phyloP scores from a whole-genome alignment of 1,140 invertebrate species.

The Chrysomallon squamiferum region DNA sequence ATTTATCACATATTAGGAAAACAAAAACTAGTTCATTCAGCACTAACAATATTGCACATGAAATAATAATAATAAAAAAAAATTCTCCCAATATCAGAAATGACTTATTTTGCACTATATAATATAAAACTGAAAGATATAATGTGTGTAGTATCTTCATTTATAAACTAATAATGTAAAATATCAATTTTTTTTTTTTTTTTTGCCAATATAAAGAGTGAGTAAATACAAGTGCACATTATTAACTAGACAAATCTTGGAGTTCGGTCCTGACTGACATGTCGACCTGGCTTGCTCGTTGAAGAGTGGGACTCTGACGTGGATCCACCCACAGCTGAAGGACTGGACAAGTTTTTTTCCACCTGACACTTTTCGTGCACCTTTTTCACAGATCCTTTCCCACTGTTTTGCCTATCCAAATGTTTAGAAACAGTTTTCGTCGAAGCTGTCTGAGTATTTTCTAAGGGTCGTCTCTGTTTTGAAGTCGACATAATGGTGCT shows the following conservation, averaged over 20 bases:
- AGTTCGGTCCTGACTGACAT: conserved; percentile 16
- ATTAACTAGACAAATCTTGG: conserved; percentile 20
- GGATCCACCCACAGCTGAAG: background rate
- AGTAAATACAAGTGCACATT: too few relatives aligned
- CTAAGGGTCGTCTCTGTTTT: background rate
- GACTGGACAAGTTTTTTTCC: background rate
- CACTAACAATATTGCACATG: too few relatives aligned
- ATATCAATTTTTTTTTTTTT: too few relatives aligned
- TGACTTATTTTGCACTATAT: too few relatives aligned
- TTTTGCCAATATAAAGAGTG: too few relatives aligned
- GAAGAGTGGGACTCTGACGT: background rate
- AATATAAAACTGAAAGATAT: too few relatives aligned
- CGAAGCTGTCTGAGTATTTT: background rate
- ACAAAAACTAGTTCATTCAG: too few relatives aligned
- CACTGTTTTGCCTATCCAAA: background rate
- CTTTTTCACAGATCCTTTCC: background rate
- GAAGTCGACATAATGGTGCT: background rate
- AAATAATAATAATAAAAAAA: too few relatives aligned
- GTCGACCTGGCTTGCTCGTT: background rate
- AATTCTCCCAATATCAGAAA: too few relatives aligned
- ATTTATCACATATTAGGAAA: too few relatives aligned
- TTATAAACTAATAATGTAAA: too few relatives aligned
- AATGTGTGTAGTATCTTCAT: too few relatives aligned
- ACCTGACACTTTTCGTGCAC: conserved; percentile 12
- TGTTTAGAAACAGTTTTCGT: background rate